Percentiles rank a stretch among this genome's conserved stretches.
Evolutionary conservation across 2,888 invertebrate genomes (phyloP).

Genomic region (Eueremaeus valkanovi): DNA sequence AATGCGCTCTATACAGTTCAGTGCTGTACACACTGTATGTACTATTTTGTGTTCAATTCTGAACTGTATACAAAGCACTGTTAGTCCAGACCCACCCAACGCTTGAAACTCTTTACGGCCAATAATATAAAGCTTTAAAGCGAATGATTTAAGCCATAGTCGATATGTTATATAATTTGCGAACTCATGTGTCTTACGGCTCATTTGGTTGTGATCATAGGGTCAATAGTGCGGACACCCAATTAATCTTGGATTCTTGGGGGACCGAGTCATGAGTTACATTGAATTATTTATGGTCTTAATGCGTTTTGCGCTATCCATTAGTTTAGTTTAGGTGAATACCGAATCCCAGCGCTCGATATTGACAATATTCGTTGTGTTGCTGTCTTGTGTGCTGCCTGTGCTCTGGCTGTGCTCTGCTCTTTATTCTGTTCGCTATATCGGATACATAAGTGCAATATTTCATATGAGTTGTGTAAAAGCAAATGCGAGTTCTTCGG

Average conservation of each 20-base stretch:
- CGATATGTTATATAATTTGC: neutral
- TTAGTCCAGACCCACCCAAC: conserved; percentile 23
- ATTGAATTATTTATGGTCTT: conserved; percentile 32
- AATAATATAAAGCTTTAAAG: neutral
- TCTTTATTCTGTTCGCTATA: neutral
- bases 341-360: conserved; percentile 20
- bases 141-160: neutral
- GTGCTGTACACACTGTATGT: no score
- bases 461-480: conserved; percentile 33
- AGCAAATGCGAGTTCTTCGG: conserved; percentile 28
- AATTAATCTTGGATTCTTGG: conserved; percentile 27
- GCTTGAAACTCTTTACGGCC: conserved; percentile 31
- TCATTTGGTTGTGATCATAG: conserved; percentile 2
- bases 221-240: conserved; percentile 33
- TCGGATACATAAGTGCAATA: neutral
- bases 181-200: neutral
- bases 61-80: neutral
- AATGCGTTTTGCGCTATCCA: conserved; percentile 31
- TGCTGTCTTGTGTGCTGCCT: neutral
- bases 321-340: conserved; percentile 34
- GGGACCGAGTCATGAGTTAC: conserved; percentile 30
- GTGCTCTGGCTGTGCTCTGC: neutral
- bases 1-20: no score
- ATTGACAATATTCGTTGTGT: conserved; percentile 4
- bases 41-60: no score